Conservation (phyloP, 2,888 invertebrate species). For the Vesta saturnalis region DNA sequence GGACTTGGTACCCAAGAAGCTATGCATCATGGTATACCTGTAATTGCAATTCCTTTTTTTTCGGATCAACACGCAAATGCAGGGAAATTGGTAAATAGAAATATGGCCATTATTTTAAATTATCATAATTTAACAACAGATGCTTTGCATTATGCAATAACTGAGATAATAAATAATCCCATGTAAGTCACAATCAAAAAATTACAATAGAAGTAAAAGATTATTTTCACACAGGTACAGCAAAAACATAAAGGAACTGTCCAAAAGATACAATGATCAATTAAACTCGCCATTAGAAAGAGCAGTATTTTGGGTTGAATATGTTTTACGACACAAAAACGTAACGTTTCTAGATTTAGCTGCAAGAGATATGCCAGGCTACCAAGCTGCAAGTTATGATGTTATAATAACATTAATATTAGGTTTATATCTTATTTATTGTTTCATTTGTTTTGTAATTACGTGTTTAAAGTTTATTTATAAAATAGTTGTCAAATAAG, state of each 20-base stretch:
- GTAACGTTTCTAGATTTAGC: slow-evolving; percentile 35
- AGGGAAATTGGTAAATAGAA: slow-evolving; percentile 7
- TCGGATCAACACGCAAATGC: slow-evolving; percentile 40
- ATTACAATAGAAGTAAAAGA: background rate
- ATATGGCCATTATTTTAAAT: slow-evolving; percentile 14
- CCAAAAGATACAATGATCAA: slow-evolving; percentile 42
- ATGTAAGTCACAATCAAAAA: slow-evolving; percentile 12
- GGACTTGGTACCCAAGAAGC: slow-evolving; percentile 46
- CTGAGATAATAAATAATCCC: slow-evolving; percentile 24
- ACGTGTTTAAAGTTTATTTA: background rate
- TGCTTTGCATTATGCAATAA: slow-evolving; percentile 1
- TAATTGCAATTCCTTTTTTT: slow-evolving; percentile 45
- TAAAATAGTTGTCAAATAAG: too few relatives aligned
- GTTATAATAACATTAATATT: slow-evolving; percentile 18
- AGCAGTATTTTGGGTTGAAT: slow-evolving; percentile 45
- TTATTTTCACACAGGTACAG: slow-evolving; percentile 39
- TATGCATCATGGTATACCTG: slow-evolving; percentile 44
- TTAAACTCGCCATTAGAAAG: slow-evolving; percentile 39
- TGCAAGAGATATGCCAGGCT: slow-evolving; percentile 38
- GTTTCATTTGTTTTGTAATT: background rate
- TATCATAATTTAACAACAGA: slow-evolving; percentile 22
- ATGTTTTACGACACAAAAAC: slow-evolving; percentile 37
- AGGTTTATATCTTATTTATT: background rate
- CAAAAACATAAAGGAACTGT: slow-evolving; percentile 38
- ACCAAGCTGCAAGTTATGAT: slow-evolving; percentile 38